Base-by-base conservation (phyloP, 2,797 vertebrate genomes). In the Helicolenus hilgendorfi region DNA sequence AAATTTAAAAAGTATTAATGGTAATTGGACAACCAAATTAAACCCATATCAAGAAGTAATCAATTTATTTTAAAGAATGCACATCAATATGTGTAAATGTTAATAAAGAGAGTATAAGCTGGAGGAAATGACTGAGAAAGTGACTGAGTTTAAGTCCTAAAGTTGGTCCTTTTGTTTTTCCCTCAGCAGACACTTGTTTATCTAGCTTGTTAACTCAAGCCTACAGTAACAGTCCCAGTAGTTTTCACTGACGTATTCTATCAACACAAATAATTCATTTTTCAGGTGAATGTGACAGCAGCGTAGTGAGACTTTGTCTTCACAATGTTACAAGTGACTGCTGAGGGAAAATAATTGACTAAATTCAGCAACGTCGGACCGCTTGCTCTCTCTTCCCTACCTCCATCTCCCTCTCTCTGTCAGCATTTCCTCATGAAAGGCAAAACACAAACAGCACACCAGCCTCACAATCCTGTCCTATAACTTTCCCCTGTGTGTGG, bases 401-500 rank as follows among this genome's bases (percentile, higher is more conserved):
- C 84, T 92, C 90, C 89, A 73, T 86, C 84, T 92, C 65, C 86
- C 81, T 90, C 77, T 78, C 81, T 90, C 77, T 78, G 64, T 83
- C 89, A 86, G 75, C 55, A 41, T 88, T 86, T 86, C 62, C 74
- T 83, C 8, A 56, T 45, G 35, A 83, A 90, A 77, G 58, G 59
- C 77, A 75, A 84, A 91, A 85, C 49, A 29, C 77, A 89, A 90
- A 84, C 83, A 82, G 62, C 65, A 63, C 59, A 76, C 81, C 83
- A 82, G 80, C 74, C 77, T 87, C 84, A 83, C 91, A 81, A 53
- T 94, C 91, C 91, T 95, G 91, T 92, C 84, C 93, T 96, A 92
- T 96, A 96, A 96, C 93, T 96, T 94, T 87, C 94, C 93, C 90
- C 87, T 83, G 83, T 90, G 89, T 85, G 85, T 81, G 80, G 38